A percentile compares a stretch with the other conserved stretches of the same genome.
Evolutionary conservation across 2,113 vertebrate species (phyloP).

Genomic region (Erythrolamprus reginae): DNA sequence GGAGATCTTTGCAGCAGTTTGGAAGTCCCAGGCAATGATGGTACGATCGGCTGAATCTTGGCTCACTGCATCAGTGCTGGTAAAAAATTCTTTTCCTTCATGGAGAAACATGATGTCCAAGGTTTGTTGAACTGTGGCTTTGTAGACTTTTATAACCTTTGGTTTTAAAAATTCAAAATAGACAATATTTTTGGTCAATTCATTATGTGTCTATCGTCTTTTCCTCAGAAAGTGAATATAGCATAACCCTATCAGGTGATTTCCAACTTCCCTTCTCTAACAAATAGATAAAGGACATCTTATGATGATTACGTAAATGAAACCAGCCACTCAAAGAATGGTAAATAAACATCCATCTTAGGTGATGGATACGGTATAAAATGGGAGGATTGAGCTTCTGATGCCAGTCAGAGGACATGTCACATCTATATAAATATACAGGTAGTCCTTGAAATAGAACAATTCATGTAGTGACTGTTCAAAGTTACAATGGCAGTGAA

Average conservation of each 20-base stretch:
- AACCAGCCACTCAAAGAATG: neutral
- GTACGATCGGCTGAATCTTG: conserved; percentile 94
- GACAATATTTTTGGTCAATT: neutral
- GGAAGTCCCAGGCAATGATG: conserved; percentile 91
- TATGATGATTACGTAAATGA: neutral
- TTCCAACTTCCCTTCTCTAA: neutral
- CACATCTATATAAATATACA: neutral
- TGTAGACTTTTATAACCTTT: conserved; percentile 85
- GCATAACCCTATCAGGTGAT: neutral
- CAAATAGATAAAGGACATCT: neutral
- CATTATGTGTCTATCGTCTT: neutral
- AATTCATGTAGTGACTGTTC: neutral
- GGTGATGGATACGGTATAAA: neutral
- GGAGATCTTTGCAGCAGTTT: conserved; percentile 88
- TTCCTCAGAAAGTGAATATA: neutral
- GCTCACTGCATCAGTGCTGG: conserved; percentile 90
- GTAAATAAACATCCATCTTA: neutral
- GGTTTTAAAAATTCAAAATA: neutral
- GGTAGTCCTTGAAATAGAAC: neutral
- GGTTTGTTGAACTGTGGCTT: conserved; percentile 90
- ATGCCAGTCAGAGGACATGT: neutral
- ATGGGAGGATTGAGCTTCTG: neutral
- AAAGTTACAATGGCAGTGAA: neutral
- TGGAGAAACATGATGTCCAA: conserved; percentile 88
- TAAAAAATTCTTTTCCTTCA: conserved; percentile 84